Evolutionary conservation across 2,888 invertebrate species (phyloP).

Genomic region (Embidobia sp.): DNA sequence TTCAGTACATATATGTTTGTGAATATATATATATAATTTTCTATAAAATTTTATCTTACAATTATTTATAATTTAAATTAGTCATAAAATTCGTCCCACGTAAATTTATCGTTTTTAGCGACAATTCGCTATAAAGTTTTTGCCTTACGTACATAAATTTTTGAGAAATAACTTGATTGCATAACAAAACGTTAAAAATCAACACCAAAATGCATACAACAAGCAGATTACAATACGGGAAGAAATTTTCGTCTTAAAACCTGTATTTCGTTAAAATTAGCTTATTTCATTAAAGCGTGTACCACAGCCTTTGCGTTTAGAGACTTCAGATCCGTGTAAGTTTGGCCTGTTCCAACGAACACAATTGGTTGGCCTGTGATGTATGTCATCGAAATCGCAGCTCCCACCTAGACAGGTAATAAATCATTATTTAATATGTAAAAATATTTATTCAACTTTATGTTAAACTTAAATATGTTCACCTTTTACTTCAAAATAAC

Average conservation of each 20-base stretch:
- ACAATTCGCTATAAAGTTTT: slow-evolving; percentile 16
- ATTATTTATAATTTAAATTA: slow-evolving; percentile 68
- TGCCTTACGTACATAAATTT: slow-evolving; percentile 9
- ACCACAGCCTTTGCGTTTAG: slow-evolving; percentile 98
- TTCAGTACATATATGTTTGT: slow-evolving; percentile 11
- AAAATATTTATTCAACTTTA: slow-evolving; percentile 9
- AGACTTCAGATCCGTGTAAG: slow-evolving; percentile 98
- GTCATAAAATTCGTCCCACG: slow-evolving; percentile 19
- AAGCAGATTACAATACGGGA: slow-evolving; percentile 22
- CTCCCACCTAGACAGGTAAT: slow-evolving; percentile 87
- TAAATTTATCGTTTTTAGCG: slow-evolving; percentile 19
- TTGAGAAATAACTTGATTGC: slow-evolving; percentile 11
- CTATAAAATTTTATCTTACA: slow-evolving; percentile 70
- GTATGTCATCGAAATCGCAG: slow-evolving; percentile 99
- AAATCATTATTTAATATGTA: not conserved
- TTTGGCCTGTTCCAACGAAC: slow-evolving; percentile 99
- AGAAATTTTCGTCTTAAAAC: slow-evolving; percentile 5
- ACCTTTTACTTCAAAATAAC: too few species aligned
- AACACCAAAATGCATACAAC: slow-evolving; percentile 18
- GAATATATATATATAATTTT: slow-evolving; percentile 64
- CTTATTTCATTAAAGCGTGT: slow-evolving; percentile 94
- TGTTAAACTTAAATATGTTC: too few species aligned
- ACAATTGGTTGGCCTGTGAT: slow-evolving; percentile 99
- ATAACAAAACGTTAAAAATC: slow-evolving; percentile 19
- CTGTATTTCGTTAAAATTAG: slow-evolving; percentile 11